Evolutionary conservation across 2,888 invertebrate genomes (phyloP).

Genomic region (Drosophila robusta): DNA sequence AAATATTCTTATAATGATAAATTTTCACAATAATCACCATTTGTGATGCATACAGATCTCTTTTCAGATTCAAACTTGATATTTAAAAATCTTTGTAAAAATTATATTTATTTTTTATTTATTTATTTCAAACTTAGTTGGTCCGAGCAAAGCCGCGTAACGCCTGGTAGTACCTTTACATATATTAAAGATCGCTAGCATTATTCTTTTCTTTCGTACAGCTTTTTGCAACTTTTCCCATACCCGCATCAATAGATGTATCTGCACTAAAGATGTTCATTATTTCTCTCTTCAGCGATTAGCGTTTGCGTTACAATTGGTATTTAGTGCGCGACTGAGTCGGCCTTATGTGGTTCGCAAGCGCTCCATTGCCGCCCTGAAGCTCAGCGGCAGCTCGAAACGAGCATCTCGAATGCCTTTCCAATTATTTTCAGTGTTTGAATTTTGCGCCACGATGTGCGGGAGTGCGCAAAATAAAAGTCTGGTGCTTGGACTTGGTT

Average conservation of each 20-base stretch:
- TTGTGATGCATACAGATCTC: too few relatives aligned
- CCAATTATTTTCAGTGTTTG: constrained; percentile 69
- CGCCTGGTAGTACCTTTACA: not conserved
- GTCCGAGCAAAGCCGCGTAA: not conserved
- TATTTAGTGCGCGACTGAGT: constrained; percentile 81
- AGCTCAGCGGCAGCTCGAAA: constrained; percentile 8
- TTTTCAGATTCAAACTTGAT: too few relatives aligned
- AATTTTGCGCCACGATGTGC: constrained; percentile 65
- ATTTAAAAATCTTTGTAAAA: too few relatives aligned
- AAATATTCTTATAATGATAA: too few relatives aligned
- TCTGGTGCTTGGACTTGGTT: constrained; percentile 47
- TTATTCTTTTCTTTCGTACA: not conserved
- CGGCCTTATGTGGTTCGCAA: constrained; percentile 21
- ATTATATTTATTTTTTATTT: too few relatives aligned
- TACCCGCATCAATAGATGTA: constrained; percentile 4
- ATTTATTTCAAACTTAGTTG: too few relatives aligned
- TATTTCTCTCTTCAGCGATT: constrained; percentile 52
- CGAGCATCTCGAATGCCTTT: constrained; percentile 61
- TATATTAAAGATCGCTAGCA: not conserved
- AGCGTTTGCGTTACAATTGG: constrained; percentile 82
- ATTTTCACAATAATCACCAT: too few relatives aligned
- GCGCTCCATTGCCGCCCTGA: constrained; percentile 14
- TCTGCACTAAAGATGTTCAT: constrained; percentile 20
- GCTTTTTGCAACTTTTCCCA: not conserved
- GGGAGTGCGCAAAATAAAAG: constrained; percentile 7